A percentile compares a stretch with the other conserved stretches of the same genome.
Evolutionary conservation across 1,140 invertebrate species (phyloP).

Genomic region (Penaeus chinensis): DNA sequence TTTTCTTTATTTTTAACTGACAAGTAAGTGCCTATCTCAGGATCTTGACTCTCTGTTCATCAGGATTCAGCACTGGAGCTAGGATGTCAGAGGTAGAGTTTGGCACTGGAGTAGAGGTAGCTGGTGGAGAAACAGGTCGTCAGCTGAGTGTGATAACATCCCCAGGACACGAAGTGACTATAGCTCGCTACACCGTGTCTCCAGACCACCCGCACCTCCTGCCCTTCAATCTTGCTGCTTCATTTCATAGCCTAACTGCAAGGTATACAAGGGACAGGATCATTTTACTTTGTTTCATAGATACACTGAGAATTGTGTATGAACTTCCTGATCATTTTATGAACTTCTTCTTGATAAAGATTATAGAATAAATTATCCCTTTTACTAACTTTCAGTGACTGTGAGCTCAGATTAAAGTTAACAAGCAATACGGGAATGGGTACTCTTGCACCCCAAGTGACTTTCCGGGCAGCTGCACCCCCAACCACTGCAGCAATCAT

Average conservation of each 20-base stretch:
- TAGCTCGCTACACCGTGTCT: conserved; percentile 39
- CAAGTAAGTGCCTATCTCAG: too few relatives aligned
- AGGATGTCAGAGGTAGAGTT: conserved; percentile 54
- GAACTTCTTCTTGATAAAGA: background rate
- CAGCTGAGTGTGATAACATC: conserved; percentile 46
- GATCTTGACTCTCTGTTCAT: background rate
- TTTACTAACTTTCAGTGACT: conserved; percentile 35
- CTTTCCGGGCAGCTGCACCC: conserved; percentile 35
- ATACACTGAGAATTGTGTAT: too few relatives aligned
- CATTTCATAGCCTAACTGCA: conserved; percentile 37
- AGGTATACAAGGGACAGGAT: background rate
- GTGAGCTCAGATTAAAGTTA: conserved; percentile 36
- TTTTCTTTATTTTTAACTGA: background rate
- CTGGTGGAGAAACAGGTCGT: conserved; percentile 20
- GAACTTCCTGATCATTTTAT: background rate
- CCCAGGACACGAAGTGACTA: conserved; percentile 41
- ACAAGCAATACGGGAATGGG: conserved; percentile 53
- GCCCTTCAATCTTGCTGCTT: conserved; percentile 43
- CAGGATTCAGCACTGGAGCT: conserved; percentile 43
- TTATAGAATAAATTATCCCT: background rate
- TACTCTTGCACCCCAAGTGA: conserved; percentile 38
- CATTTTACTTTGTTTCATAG: too few relatives aligned
- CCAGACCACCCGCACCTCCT: conserved; percentile 49
- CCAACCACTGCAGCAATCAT: conserved; percentile 43
- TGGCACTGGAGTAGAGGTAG: conserved; percentile 32